phyloP scores from a whole-genome alignment of 2,888 invertebrate genomes.

The Caenorhabditis macrosperma region DNA sequence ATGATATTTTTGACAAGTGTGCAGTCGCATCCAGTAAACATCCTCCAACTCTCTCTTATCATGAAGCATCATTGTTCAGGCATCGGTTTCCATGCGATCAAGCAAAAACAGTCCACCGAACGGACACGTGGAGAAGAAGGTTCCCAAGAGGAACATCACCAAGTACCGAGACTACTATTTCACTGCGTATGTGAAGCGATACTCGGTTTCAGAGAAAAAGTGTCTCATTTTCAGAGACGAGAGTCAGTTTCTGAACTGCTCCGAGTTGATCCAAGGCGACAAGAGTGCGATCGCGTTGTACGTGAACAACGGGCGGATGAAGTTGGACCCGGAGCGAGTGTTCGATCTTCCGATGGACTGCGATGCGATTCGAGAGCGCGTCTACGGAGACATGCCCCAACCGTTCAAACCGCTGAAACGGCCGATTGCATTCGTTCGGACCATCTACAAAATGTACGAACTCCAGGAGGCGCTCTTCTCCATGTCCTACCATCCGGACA shows the following conservation, averaged over 20 bases:
- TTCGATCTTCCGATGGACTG: slow-evolving; percentile 58
- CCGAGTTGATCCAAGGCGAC: slow-evolving; percentile 34
- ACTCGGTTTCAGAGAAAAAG: not conserved
- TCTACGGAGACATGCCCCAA: slow-evolving; percentile 41
- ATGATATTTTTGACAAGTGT: slow-evolving; percentile 50
- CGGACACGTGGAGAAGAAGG: not conserved
- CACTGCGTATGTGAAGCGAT: slow-evolving; percentile 35
- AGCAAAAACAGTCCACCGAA: slow-evolving; percentile 29
- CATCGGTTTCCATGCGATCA: slow-evolving; percentile 11
- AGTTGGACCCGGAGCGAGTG: slow-evolving; percentile 26
- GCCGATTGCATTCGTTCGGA: slow-evolving; percentile 48
- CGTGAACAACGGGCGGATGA: slow-evolving; percentile 54
- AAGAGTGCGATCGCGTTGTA: slow-evolving; percentile 33
- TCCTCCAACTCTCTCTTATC: not conserved
- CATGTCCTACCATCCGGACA: slow-evolving; percentile 46
- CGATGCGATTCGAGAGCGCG: slow-evolving; percentile 29
- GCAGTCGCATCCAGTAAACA: slow-evolving; percentile 28
- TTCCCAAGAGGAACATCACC: slow-evolving; percentile 15
- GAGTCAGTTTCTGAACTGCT: slow-evolving; percentile 39
- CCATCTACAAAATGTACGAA: slow-evolving; percentile 51
- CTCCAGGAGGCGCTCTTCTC: slow-evolving; percentile 54
- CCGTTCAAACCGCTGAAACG: slow-evolving; percentile 33
- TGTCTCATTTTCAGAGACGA: slow-evolving; percentile 41
- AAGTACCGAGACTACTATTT: slow-evolving; percentile 46
- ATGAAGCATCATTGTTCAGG: not conserved